Conservation (phyloP, 2,888 invertebrate species). For the Oscheius sp. region DNA sequence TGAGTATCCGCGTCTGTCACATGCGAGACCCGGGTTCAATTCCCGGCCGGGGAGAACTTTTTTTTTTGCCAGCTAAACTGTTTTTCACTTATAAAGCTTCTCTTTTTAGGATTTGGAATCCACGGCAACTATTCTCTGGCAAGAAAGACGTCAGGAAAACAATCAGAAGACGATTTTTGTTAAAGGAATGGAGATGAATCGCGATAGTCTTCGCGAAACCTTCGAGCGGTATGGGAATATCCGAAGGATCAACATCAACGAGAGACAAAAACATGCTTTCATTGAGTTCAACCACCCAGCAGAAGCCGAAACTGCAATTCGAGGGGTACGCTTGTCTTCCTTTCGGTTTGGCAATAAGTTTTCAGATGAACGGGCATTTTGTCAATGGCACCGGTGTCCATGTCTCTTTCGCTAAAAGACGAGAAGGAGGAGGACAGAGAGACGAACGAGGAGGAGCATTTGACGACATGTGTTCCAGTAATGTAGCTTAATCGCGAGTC, state of each 20-base stretch:
- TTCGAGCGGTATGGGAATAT: conserved; percentile 40
- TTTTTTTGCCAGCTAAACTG: neutral
- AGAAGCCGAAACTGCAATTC: conserved; percentile 26
- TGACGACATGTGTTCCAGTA: conserved; percentile 7
- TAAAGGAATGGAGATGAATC: conserved; percentile 22
- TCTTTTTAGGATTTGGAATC: neutral
- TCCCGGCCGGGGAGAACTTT: conserved; percentile 29
- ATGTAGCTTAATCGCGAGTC: neutral
- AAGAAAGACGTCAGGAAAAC: neutral
- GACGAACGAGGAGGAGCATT: conserved; percentile 5
- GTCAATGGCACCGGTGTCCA: conserved; percentile 42
- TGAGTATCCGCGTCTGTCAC: conserved; percentile 36
- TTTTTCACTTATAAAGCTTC: neutral
- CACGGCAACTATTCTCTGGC: neutral
- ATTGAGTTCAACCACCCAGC: conserved; percentile 12
- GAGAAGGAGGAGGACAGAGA: conserved; percentile 7
- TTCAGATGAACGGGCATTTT: conserved; percentile 49
- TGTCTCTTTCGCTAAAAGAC: conserved; percentile 46
- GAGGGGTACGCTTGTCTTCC: conserved; percentile 2
- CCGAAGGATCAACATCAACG: conserved; percentile 37
- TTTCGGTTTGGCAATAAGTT: neutral
- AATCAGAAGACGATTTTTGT: conserved; percentile 23
- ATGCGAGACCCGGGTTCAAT: conserved; percentile 35
- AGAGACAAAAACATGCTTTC: conserved; percentile 36
- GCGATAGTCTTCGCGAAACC: conserved; percentile 30